phyloP scores from a whole-genome alignment of 2,888 invertebrate genomes.

The Emmelina monodactyla region DNA sequence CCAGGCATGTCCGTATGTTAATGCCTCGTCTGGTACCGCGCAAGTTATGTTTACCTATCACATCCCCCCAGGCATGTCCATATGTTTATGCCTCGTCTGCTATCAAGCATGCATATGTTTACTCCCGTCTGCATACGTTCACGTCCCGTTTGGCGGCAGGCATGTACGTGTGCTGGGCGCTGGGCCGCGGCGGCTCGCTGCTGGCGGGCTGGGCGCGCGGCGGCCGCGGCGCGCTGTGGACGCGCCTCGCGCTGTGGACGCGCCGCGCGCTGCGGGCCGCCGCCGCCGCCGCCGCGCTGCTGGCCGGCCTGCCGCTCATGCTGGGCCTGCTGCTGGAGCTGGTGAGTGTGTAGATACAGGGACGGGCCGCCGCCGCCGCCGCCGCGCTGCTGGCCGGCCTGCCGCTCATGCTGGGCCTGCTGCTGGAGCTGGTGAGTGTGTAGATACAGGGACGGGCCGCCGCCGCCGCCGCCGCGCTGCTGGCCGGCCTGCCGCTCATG shows the following conservation, averaged over 20 bases:
- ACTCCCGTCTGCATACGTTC: no score
- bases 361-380: slow-evolving; percentile 81
- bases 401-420: slow-evolving; percentile 89
- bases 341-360: slow-evolving; percentile 51
- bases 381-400: slow-evolving; percentile 86
- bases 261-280: slow-evolving; percentile 78
- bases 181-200: slow-evolving; percentile 82
- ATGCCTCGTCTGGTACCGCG: no score
- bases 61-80: no score
- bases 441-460: slow-evolving; percentile 81
- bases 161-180: slow-evolving; percentile 93
- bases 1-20: no score
- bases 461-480: slow-evolving; percentile 77
- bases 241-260: slow-evolving; percentile 76
- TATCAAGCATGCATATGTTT: no score
- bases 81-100: no score
- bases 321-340: slow-evolving; percentile 92
- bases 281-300: slow-evolving; percentile 77
- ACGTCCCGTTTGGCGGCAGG: no score
- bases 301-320: slow-evolving; percentile 90
- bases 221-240: slow-evolving; percentile 80
- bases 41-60: no score
- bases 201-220: slow-evolving; percentile 89
- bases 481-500: slow-evolving; percentile 90
- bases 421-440: slow-evolving; percentile 82